These are phyloP conservation scores for Aplysia californica DNA, from an alignment of 1,140 invertebrate species.

Conservation along the genomic window DNA sequence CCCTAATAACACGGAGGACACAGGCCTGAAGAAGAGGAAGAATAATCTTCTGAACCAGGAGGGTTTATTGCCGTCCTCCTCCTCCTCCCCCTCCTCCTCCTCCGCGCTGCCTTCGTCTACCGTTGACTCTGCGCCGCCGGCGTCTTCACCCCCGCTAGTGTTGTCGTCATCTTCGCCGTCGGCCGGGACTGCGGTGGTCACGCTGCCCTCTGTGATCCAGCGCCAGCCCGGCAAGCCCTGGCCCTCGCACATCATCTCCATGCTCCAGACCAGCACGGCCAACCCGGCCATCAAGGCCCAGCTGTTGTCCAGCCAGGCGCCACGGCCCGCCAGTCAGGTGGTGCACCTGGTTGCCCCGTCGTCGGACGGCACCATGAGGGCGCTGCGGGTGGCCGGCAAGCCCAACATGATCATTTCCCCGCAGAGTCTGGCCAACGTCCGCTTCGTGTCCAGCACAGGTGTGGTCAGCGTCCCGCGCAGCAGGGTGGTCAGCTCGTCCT, in stretches of 20 bases:
- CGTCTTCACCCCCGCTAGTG: too few relatives aligned
- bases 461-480: conserved; percentile 2
- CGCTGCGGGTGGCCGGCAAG: neutral
- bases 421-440: conserved; percentile 7
- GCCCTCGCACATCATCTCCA: neutral
- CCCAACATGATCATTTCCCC: conserved; percentile 10
- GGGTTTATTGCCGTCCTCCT: neutral
- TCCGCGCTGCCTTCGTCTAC: neutral
- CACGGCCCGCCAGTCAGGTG: neutral
- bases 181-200: neutral
- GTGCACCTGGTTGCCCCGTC: neutral
- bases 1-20: conserved; percentile 59
- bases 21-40: conserved; percentile 42
- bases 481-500: neutral
- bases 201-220: neutral
- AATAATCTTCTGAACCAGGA: neutral
- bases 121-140: neutral
- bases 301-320: neutral
- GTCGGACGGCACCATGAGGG: neutral
- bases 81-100: neutral
- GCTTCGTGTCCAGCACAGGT: conserved; percentile 18
- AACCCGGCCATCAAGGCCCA: conserved; percentile 4
- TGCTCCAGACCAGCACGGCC: neutral
- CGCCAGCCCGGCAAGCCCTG: neutral
- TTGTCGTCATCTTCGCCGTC: too few relatives aligned